Evolutionary conservation across 2,888 invertebrate species (phyloP).

Genomic region (Phragmatobia fuliginosa): DNA sequence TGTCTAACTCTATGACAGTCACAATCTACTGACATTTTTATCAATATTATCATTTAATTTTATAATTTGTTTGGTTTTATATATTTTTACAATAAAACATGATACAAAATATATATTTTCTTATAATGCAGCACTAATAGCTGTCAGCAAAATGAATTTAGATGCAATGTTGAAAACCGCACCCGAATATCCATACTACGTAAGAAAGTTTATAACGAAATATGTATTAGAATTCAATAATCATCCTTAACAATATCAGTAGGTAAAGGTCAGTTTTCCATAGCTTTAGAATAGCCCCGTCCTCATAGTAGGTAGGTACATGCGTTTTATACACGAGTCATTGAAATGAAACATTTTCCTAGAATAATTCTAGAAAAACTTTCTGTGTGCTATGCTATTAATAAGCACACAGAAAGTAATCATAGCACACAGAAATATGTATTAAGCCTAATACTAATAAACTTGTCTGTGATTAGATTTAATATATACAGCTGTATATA

Average conservation of each 20-base stretch:
- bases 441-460: no score
- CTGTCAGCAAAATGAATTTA: constrained; percentile 24
- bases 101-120: neutral
- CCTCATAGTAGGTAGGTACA: no score
- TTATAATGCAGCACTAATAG: neutral
- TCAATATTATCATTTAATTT: neutral
- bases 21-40: neutral
- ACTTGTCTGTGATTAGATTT: no score
- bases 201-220: constrained; percentile 23
- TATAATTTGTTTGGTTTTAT: neutral
- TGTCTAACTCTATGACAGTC: no score
- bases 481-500: no score
- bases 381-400: no score
- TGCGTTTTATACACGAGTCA: no score
- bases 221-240: neutral
- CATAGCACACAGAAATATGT: no score
- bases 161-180: constrained; percentile 27
- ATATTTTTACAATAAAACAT: neutral
- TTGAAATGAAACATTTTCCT: no score
- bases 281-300: no score
- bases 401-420: no score
- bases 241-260: neutral
- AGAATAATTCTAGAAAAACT: no score
- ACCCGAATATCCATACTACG: constrained; percentile 30
- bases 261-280: neutral